Percentiles rank a stretch among this genome's conserved stretches.
phyloP scores from a whole-genome alignment of 1,140 invertebrate genomes.

The Diorhabda elongata region DNA sequence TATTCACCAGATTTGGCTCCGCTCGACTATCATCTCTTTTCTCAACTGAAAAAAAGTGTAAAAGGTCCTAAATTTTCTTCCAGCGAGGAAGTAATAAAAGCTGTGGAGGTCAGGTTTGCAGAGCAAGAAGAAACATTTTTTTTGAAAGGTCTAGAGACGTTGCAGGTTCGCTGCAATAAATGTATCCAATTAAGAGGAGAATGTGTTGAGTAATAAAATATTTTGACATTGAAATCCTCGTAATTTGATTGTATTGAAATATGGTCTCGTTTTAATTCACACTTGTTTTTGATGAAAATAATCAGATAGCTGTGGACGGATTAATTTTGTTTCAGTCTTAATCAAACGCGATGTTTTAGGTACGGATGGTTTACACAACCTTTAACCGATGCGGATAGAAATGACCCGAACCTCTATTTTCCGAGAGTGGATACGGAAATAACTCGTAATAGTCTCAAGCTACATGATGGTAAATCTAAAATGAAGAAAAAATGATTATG shows the following conservation, averaged over 20 bases:
- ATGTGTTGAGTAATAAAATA: too few species aligned
- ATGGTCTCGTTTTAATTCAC: not conserved
- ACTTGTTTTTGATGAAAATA: not conserved
- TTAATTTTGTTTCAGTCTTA: not conserved
- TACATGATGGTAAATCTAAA: slow-evolving; percentile 15
- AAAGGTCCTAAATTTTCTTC: too few species aligned
- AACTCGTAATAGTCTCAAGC: slow-evolving; percentile 28
- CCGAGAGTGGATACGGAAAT: slow-evolving; percentile 23
- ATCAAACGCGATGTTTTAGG: slow-evolving; percentile 20
- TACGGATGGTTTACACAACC: slow-evolving; percentile 38
- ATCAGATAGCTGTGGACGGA: not conserved
- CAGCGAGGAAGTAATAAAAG: too few species aligned
- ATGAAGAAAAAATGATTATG: slow-evolving; percentile 14
- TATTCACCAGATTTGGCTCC: too few species aligned
- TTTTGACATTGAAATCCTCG: not conserved
- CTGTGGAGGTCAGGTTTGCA: too few species aligned
- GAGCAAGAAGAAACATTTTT: too few species aligned
- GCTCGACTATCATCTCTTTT: too few species aligned
- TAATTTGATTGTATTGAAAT: not conserved
- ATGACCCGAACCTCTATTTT: slow-evolving; percentile 35
- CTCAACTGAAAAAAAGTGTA: too few species aligned
- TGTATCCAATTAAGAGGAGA: too few species aligned
- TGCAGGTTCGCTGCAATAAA: too few species aligned
- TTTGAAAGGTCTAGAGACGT: too few species aligned
- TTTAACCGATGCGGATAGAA: slow-evolving; percentile 28